These are phyloP conservation scores for Sciaenops ocellatus DNA, from an alignment of 2,797 vertebrate species.

Conservation along the genomic window DNA sequence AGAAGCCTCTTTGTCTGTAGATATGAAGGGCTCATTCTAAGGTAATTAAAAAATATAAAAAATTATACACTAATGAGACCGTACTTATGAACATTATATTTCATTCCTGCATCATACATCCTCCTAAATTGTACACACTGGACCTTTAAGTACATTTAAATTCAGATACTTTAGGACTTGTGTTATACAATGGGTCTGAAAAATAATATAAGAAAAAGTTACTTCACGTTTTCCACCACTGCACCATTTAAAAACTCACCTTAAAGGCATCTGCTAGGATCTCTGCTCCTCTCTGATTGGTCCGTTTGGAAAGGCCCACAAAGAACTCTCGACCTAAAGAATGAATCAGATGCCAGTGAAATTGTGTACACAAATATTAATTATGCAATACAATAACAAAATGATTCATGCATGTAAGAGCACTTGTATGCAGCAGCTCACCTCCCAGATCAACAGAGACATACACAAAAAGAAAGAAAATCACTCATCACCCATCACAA, in stretches of 20 bases:
- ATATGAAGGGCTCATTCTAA: too few species aligned
- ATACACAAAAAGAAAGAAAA: neutral
- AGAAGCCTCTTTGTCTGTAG: too few species aligned
- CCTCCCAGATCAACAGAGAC: neutral
- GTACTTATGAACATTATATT: too few species aligned
- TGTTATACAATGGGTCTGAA: neutral
- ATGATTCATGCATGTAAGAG: neutral
- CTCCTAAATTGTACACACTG: too few species aligned
- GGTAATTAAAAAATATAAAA: too few species aligned
- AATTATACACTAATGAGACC: too few species aligned
- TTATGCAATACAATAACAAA: neutral
- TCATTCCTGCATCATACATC: too few species aligned
- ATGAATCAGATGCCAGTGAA: slow-evolving; percentile 20
- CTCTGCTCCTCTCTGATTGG: slow-evolving; percentile 98
- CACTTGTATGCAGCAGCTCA: neutral
- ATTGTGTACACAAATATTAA: neutral
- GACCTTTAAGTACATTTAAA: neutral
- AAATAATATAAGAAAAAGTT: neutral
- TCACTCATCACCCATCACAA: too few species aligned
- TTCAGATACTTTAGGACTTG: neutral
- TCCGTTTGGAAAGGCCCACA: slow-evolving; percentile 96
- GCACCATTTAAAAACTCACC: slow-evolving; percentile 81
- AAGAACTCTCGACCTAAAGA: slow-evolving; percentile 95
- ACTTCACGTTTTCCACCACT: neutral
- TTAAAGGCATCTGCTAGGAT: slow-evolving; percentile 98